Percentiles rank a stretch among this genome's conserved stretches.
Conservation (phyloP, 1,140 invertebrate genomes). For the Kradibia gibbosae region DNA sequence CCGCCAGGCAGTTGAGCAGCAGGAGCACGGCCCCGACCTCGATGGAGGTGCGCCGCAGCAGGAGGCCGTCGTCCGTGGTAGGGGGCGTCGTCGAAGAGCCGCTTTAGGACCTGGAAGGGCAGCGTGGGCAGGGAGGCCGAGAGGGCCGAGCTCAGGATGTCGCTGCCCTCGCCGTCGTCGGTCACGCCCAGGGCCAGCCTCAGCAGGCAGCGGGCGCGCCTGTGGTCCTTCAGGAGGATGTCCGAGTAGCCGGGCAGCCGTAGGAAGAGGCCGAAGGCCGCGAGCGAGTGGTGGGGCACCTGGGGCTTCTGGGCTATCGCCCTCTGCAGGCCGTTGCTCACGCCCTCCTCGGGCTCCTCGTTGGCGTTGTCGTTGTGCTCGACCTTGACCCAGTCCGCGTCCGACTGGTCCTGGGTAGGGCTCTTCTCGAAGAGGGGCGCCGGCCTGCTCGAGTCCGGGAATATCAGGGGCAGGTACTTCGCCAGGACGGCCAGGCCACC, state of each 20-base stretch:
- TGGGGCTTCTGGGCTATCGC: conserved; percentile 60
- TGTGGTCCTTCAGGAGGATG: conserved; percentile 86
- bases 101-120: conserved; percentile 89
- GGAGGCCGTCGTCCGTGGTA: conserved; percentile 85
- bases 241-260: conserved; percentile 91
- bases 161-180: conserved; percentile 91
- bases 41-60: conserved; percentile 85
- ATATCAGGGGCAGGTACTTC: conserved; percentile 87
- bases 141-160: conserved; percentile 83
- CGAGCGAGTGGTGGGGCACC: conserved; percentile 90
- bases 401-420: conserved; percentile 70
- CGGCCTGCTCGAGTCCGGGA: conserved; percentile 81
- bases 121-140: conserved; percentile 86
- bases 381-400: conserved; percentile 87
- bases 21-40: conserved; percentile 88
- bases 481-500: conserved; percentile 91
- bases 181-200: conserved; percentile 90
- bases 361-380: conserved; percentile 81
- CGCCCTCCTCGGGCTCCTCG: conserved; percentile 76
- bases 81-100: conserved; percentile 85
- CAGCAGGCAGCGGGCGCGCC: conserved; percentile 87
- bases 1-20: conserved; percentile 88
- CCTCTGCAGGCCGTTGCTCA: conserved; percentile 61
- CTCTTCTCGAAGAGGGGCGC: conserved; percentile 72
- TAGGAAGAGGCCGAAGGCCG: conserved; percentile 91